Conservation (phyloP, 2,113 vertebrate species). For the Prolemur simus region DNA sequence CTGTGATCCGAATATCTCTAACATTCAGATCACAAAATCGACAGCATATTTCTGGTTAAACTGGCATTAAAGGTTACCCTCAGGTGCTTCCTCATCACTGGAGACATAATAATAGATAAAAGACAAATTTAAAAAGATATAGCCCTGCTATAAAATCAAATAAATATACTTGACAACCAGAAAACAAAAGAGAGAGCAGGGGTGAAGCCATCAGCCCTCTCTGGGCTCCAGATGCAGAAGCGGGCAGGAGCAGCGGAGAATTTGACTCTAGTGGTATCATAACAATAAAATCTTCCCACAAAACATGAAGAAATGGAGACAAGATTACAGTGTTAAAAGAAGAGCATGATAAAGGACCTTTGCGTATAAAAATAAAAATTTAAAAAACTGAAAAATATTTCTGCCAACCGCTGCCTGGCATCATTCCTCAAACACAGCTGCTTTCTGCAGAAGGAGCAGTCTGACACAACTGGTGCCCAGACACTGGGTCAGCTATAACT, state of each 20-base stretch:
- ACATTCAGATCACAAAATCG: background rate
- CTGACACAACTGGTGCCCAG: background rate
- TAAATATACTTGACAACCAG: background rate
- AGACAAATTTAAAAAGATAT: background rate
- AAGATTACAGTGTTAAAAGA: background rate
- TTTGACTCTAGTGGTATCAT: background rate
- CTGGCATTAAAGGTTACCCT: background rate
- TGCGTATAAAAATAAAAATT: background rate
- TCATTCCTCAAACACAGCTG: background rate
- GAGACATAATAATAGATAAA: background rate
- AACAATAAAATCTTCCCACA: background rate
- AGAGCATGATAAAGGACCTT: background rate
- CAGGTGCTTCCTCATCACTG: background rate
- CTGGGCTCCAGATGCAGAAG: background rate
- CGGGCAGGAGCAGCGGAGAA: background rate
- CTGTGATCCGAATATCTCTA: background rate
- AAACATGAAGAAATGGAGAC: background rate
- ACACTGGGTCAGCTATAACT: too few relatives aligned
- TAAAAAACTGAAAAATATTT: background rate
- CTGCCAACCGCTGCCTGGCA: background rate
- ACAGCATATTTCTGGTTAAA: background rate
- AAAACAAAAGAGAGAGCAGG: background rate
- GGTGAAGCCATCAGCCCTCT: background rate
- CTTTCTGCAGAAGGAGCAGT: background rate
- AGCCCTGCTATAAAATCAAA: background rate